These are phyloP conservation scores for Raja brachyura DNA, from an alignment of 2,113 vertebrate genomes.

Conservation along the genomic window DNA sequence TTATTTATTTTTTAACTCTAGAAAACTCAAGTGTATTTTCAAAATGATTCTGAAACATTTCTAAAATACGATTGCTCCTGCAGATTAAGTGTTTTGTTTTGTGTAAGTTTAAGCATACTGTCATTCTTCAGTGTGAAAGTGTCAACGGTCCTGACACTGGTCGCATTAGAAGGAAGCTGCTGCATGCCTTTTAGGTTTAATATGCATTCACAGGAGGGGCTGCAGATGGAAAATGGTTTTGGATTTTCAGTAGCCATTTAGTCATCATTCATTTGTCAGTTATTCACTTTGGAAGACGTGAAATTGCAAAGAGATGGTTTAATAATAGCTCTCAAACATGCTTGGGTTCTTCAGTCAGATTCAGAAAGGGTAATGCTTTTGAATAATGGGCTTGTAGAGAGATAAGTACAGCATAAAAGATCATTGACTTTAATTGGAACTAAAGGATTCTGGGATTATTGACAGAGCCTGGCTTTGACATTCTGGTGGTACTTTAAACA, in stretches of 20 bases:
- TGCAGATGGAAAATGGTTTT: not conserved
- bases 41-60: not conserved
- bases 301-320: conserved; percentile 14
- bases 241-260: conserved; percentile 12
- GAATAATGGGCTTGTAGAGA: not conserved
- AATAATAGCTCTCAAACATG: conserved; percentile 1
- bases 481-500: not conserved
- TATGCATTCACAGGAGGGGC: not conserved
- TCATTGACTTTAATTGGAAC: conserved; percentile 9
- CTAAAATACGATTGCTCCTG: too few relatives aligned
- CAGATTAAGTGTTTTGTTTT: not conserved
- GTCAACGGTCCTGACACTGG: not conserved
- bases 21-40: not conserved
- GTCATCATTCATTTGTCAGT: conserved; percentile 2
- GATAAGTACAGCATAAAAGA: conserved; percentile 1
- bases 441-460: not conserved
- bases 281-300: conserved; percentile 17
- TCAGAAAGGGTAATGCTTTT: conserved; percentile 26
- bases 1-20: too few relatives aligned
- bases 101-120: not conserved
- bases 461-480: not conserved
- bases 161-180: not conserved
- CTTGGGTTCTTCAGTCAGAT: conserved; percentile 22
- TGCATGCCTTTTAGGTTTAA: not conserved
- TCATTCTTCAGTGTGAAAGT: not conserved